Evolutionary conservation across 1,140 invertebrate species (phyloP).

Genomic region (Cyphomyrmex costatus): DNA sequence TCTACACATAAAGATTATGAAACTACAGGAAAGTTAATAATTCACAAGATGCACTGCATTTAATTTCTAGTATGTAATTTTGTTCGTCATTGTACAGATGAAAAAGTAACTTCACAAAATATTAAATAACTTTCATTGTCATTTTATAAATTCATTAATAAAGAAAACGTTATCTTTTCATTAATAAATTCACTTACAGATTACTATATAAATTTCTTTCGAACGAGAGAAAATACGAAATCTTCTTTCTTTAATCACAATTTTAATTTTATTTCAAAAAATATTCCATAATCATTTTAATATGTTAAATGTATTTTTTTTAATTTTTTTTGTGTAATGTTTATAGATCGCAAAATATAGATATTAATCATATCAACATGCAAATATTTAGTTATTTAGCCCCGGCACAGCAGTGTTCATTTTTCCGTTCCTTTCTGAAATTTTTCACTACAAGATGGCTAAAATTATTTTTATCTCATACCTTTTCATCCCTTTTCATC

Average conservation of each 20-base stretch:
- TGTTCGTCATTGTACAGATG: not conserved
- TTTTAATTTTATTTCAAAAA: not conserved
- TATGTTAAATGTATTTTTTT: conserved; percentile 11
- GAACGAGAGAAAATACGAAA: not conserved
- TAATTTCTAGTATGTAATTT: not conserved
- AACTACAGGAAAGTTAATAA: not conserved
- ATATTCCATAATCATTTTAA: not conserved
- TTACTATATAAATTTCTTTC: not conserved
- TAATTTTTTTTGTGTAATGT: not conserved
- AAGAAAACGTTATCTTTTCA: not conserved
- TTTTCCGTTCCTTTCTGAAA: not conserved
- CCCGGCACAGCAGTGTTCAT: not conserved
- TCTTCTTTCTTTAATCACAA: not conserved
- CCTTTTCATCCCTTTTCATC: not conserved
- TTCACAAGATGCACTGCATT: not conserved
- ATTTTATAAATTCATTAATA: not conserved
- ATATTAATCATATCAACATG: conserved; percentile 8
- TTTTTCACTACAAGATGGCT: not conserved
- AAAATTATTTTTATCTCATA: not conserved
- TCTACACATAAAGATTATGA: not conserved
- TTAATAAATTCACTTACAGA: conserved; percentile 10
- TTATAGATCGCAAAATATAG: not conserved
- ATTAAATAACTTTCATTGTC: not conserved
- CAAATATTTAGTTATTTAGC: conserved; percentile 4
- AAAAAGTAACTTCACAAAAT: not conserved